These are phyloP conservation scores for Plusia festucae DNA, from an alignment of 2,888 invertebrate species.

Conservation along the genomic window DNA sequence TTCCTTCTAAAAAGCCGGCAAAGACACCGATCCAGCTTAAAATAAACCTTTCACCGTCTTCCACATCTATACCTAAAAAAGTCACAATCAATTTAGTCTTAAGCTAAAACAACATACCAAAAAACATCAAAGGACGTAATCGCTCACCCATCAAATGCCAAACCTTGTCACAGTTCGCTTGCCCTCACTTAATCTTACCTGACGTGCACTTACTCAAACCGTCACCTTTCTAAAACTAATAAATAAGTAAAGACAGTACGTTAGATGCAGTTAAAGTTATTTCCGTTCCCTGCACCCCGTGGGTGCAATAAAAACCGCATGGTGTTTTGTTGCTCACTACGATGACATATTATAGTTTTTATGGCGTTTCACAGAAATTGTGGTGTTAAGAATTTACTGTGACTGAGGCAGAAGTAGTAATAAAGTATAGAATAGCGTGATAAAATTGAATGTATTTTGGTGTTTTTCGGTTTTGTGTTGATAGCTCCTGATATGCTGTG, in stretches of 20 bases:
- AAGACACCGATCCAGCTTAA: background rate
- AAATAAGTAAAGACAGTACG: conserved; percentile 52
- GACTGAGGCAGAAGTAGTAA: background rate
- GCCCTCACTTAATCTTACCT: conserved; percentile 46
- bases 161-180: conserved; percentile 42
- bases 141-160: conserved; percentile 38
- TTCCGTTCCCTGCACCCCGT: conserved; percentile 56
- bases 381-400: background rate
- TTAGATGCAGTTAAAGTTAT: conserved; percentile 56
- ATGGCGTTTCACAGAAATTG: conserved; percentile 52
- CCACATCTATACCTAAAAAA: background rate
- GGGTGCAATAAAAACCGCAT: conserved; percentile 59
- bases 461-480: background rate
- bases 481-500: background rate
- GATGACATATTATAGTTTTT: conserved; percentile 62
- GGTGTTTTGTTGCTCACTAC: conserved; percentile 32
- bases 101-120: conserved; percentile 15
- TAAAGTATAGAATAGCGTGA: background rate
- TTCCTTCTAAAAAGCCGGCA: no score
- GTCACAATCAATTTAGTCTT: conserved; percentile 17
- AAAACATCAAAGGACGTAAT: conserved; percentile 35
- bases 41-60: background rate
- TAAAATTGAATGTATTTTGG: background rate
- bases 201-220: conserved; percentile 49
- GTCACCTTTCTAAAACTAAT: conserved; percentile 51